Base-by-base conservation (phyloP, 2,888 invertebrate genomes). In the Drosophila birchii region DNA sequence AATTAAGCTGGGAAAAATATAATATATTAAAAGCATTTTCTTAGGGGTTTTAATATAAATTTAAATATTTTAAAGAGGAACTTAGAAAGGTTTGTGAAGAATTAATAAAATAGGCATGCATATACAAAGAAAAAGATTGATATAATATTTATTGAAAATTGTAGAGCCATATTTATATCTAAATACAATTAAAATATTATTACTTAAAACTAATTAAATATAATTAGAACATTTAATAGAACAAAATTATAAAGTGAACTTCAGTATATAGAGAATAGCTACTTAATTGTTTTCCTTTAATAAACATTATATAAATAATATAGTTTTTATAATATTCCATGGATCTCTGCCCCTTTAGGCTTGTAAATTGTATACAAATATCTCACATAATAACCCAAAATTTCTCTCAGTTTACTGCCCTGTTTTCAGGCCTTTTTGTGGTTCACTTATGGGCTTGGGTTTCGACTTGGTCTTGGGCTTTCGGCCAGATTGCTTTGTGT, bases 401-500 rank as follows among this genome's bases (percentile, higher is more conserved):
- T 49, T n/a, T 32, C 29, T 34, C 20, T 26, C 51, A 59, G 57
- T 68, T 49, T 57, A 41, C 16, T 53, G 49, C 43, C 62, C 18
- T 38, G 39, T 20, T 69, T 62, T 47, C 11, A 56, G 45, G 34
- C n/a, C 16, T n/a, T 53, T 53, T 53, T 53, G 23, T 53, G 71
- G 49, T 55, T 51, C 45, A 55, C 55, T 56, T 23, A 67, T 66
- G 69, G 43, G 64, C 23, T 20, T 58, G 16, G 16, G 2, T 9
- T 26, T 26, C 26, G 16, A 8, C 44, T 23, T 14, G 23, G 20
- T 23, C 44, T 44, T 14, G 20, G 16, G 60, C 73, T 55, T 62
- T 76, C 18, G 76, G 59, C 59, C 70, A 71, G 71, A 68, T 71
- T 71, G 68, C 64, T 68, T 36, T 60, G 44, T 44, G 44, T 44